A percentile compares a stretch with the other conserved stretches of the same genome.
These are phyloP conservation scores for Gasteruption jaculator DNA, from an alignment of 2,888 invertebrate species.

Conservation along the genomic window DNA sequence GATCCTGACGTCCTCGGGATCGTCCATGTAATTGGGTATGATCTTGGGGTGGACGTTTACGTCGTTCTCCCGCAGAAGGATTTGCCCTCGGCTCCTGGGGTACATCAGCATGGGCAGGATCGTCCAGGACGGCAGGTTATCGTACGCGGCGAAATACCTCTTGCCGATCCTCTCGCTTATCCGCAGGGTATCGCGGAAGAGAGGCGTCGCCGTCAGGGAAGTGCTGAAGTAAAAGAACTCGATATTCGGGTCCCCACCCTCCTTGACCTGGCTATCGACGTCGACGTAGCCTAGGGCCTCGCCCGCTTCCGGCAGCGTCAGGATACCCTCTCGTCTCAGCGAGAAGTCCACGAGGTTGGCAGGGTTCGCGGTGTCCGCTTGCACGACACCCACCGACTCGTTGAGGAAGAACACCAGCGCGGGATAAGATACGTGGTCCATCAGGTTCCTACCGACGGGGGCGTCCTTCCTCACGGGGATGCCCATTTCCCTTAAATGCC, in stretches of 20 bases:
- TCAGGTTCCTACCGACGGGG: conserved; percentile 61
- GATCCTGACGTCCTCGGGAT: conserved; percentile 57
- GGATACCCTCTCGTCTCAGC: conserved; percentile 51
- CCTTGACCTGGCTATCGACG: conserved; percentile 57
- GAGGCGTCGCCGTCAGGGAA: conserved; percentile 56
- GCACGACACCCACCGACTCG: conserved; percentile 31
- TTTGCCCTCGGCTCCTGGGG: conserved; percentile 60
- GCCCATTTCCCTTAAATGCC: conserved; percentile 55
- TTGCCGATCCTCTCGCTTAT: conserved; percentile 61
- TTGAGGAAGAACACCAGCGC: conserved; percentile 58
- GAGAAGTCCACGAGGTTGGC: conserved; percentile 19
- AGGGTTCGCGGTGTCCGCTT: conserved; percentile 16
- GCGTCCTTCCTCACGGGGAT: conserved; percentile 60
- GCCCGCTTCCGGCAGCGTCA: conserved; percentile 57
- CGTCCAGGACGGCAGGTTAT: conserved; percentile 42
- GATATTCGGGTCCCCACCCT: conserved; percentile 63
- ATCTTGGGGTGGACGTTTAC: conserved; percentile 62
- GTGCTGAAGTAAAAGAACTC: conserved; percentile 65
- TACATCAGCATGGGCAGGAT: conserved; percentile 56
- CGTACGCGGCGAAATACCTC: conserved; percentile 57
- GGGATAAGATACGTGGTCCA: conserved; percentile 63
- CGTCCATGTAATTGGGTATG: conserved; percentile 65
- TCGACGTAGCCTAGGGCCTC: conserved; percentile 61
- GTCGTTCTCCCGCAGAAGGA: conserved; percentile 59
- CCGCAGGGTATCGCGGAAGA: conserved; percentile 57